Conservation (phyloP, 1,140 invertebrate species). For the Pseudomyrmex dendroicus region DNA sequence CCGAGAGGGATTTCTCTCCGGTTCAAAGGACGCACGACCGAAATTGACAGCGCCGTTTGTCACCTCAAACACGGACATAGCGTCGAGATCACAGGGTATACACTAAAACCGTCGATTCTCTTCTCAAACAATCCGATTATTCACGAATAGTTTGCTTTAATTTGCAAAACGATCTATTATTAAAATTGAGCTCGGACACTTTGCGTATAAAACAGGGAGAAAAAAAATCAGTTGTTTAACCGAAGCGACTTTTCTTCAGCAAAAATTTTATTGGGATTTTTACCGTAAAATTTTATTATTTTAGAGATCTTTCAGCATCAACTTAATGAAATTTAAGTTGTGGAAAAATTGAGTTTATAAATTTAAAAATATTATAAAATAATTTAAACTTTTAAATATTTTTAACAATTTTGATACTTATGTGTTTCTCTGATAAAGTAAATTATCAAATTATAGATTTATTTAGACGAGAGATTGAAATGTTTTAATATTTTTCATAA, state of each 20-base stretch:
- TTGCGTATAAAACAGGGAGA: background rate
- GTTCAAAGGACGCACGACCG: constrained; percentile 48
- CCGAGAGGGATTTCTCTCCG: constrained; percentile 32
- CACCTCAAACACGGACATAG: constrained; percentile 46
- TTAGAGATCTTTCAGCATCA: background rate
- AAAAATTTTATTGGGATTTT: background rate
- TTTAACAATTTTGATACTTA: too few relatives aligned
- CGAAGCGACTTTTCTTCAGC: background rate
- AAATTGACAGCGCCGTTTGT: constrained; percentile 67
- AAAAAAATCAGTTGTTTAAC: background rate
- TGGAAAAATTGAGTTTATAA: too few relatives aligned
- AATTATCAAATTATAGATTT: too few relatives aligned
- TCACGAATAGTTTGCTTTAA: background rate
- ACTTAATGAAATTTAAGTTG: too few relatives aligned
- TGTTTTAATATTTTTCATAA: too few relatives aligned
- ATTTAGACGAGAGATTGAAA: constrained; percentile 6
- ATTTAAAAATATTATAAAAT: too few relatives aligned
- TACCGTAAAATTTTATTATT: constrained; percentile 8
- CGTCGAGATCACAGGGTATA: background rate
- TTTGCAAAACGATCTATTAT: constrained; percentile 9
- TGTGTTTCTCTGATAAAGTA: too few relatives aligned
- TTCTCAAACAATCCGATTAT: background rate
- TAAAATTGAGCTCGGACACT: constrained; percentile 13
- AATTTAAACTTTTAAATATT: too few relatives aligned
- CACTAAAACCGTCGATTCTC: constrained; percentile 20